Base-by-base conservation (phyloP, 1,140 invertebrate genomes). In the Stenopsyche tienmushanensis region DNA sequence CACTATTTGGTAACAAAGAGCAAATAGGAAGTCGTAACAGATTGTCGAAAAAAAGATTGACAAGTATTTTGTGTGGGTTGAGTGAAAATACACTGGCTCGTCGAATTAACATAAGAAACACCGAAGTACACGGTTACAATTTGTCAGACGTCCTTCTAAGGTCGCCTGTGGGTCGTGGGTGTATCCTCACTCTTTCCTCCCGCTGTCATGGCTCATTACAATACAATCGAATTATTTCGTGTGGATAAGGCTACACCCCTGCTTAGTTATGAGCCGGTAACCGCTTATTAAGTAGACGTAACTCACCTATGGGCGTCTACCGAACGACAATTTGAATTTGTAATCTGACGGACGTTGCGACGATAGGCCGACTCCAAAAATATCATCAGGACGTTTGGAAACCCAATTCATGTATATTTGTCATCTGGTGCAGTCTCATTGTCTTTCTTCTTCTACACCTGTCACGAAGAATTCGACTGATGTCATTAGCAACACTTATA, bases 111-210 rank as follows among this genome's bases (percentile, higher is more conserved):
- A 60, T 60, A 18, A 15, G 13, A n/a, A n/a, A n/a, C n/a, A n/a
- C n/a, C n/a, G n/a, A n/a, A n/a, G 18, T 15, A 44, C 55, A 44
- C 15, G 55, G 13, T 29, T 17, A 42, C 39, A 34, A 50, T 52
- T 57, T 47, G 67, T 65, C 67, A 65, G 67, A 65, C 67, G 67
- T 65, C 67, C 67, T 69, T 69, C 67, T 69, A 69, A 69, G 67
- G 67, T 69, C 67, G 63, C 66, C 26, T 9, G 17, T 23, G 65
- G 26, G 23, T 52, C 49, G 67, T 60, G 62, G 67, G 67, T 53
- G 65, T 15, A 25, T 21, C 25, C 41, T 23, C 54, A 10, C 18
- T 23, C 23, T n/a, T 29, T 34, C 54, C 54, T n/a, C 54, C 54
- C 34, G 23, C 44, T 44, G 23, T 20, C 57, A n/a, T 42, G 21